phyloP scores from a whole-genome alignment of 2,113 vertebrate genomes.

The Origma solitaria region DNA sequence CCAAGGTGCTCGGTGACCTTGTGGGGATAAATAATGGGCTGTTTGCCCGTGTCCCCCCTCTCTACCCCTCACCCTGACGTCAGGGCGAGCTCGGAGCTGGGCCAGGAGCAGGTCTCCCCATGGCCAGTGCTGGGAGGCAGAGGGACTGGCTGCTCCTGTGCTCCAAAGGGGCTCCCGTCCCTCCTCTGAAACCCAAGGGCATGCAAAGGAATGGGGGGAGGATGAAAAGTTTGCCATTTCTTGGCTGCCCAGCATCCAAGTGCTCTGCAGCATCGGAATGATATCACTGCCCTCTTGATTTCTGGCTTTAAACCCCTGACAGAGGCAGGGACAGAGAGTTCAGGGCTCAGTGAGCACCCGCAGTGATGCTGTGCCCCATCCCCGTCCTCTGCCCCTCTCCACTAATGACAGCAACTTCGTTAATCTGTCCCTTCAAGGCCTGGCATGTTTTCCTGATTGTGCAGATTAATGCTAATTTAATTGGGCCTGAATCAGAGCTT shows the following conservation, averaged over 20 bases:
- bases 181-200: background rate
- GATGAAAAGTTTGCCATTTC: background rate
- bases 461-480: background rate
- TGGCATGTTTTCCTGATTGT: background rate
- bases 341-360: background rate
- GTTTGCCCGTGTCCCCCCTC: background rate
- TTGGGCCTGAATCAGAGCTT: background rate
- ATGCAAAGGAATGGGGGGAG: accelerated
- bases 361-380: accelerated
- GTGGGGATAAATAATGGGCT: background rate
- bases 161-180: background rate
- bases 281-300: background rate
- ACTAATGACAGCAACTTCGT: accelerated
- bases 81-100: background rate
- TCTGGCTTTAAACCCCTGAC: background rate
- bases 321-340: background rate
- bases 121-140: background rate
- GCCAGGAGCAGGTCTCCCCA: background rate
- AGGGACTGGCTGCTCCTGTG: background rate
- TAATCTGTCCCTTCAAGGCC: background rate
- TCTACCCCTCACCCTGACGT: background rate
- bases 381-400: background rate
- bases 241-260: accelerated
- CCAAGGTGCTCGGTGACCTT: slow-evolving; percentile 15
- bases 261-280: background rate